Evolutionary conservation across 1,140 invertebrate species (phyloP), one percentile per base, ranked within the genome.

Genomic region (Lasioglossum albipes): DNA sequence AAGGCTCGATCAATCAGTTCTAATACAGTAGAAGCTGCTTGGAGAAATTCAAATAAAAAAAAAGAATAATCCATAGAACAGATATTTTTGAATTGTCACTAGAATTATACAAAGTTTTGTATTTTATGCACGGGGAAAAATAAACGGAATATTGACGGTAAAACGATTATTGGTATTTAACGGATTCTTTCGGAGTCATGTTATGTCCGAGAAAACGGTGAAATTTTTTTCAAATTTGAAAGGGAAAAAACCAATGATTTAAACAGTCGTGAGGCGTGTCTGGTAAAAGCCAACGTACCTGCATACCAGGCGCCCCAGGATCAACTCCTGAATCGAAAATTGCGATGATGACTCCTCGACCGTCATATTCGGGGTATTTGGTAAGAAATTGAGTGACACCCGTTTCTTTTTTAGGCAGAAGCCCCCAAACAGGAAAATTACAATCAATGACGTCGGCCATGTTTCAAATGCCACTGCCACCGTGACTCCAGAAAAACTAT

Each of bases 251-350:
- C 2, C 12, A 57, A 13, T 18, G 31, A 52, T 62, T 75, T 61
- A 41, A n/a, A 62, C 7, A 77, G 78, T 66, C 42, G 61, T 9
- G 36, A 87, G 86, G 83, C 70, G 85, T 87, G 79, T 75, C 79
- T 62, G n/a, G 41, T 22, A 31, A 57, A 77, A 79, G 41, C 68
- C 90, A 92, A 90, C 91, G 94, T 95, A 99, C 98, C 96, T 98
- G 96, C 86, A 99, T 95, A 78, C 98, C 99, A 77, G 96, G 95
- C 20, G 98, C 98, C 65, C 97, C 97, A 57, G 99, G 98, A 95
- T 99, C 99, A 76, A 99, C 97, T 22, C 99, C 99, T 49, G 98
- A 99, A 94, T 99, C 99, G 81, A 99, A 96, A 90, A 99, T 98
- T 61, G 98, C 99, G 90, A 99, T 98, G 84, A 97, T 94, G 52